Conservation (phyloP, 2,888 invertebrate species). For the Platycheirus rosarum region DNA sequence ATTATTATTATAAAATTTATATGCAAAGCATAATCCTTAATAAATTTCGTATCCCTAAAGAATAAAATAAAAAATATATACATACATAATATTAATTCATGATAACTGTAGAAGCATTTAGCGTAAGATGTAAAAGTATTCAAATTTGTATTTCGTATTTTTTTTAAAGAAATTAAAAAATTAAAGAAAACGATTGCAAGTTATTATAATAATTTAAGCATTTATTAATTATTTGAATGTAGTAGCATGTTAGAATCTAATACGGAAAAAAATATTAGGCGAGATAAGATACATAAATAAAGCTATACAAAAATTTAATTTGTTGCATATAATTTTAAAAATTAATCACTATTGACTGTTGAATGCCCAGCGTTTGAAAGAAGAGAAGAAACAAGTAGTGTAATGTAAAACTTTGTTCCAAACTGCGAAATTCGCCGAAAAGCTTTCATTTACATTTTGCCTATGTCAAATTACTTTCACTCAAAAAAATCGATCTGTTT, state of each 20-base stretch:
- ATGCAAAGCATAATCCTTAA: slow-evolving; percentile 64
- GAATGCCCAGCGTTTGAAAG: too few species aligned
- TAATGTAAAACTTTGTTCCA: too few species aligned
- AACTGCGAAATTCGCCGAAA: too few species aligned
- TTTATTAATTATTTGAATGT: slow-evolving; percentile 26
- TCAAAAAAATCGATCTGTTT: too few species aligned
- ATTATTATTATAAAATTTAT: slow-evolving; percentile 22
- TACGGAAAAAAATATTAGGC: slow-evolving; percentile 34
- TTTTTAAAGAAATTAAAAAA: slow-evolving; percentile 21
- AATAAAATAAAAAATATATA: slow-evolving; percentile 17
- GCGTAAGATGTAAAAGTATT: slow-evolving; percentile 57
- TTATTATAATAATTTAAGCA: slow-evolving; percentile 20
- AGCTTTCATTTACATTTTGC: too few species aligned
- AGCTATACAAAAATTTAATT: slow-evolving; percentile 4
- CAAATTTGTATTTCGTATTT: slow-evolving; percentile 54
- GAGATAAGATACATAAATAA: slow-evolving; percentile 53
- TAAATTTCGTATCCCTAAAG: slow-evolving; percentile 38
- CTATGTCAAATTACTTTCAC: too few species aligned
- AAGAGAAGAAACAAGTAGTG: too few species aligned
- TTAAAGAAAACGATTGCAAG: background rate
- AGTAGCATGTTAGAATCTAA: slow-evolving; percentile 38
- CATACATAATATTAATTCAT: slow-evolving; percentile 14
- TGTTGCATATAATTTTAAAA: too few species aligned
- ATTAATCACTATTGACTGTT: too few species aligned
- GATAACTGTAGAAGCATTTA: slow-evolving; percentile 36